Conservation (phyloP, 2,888 invertebrate species). For the Fissipunctia ypsillon region DNA sequence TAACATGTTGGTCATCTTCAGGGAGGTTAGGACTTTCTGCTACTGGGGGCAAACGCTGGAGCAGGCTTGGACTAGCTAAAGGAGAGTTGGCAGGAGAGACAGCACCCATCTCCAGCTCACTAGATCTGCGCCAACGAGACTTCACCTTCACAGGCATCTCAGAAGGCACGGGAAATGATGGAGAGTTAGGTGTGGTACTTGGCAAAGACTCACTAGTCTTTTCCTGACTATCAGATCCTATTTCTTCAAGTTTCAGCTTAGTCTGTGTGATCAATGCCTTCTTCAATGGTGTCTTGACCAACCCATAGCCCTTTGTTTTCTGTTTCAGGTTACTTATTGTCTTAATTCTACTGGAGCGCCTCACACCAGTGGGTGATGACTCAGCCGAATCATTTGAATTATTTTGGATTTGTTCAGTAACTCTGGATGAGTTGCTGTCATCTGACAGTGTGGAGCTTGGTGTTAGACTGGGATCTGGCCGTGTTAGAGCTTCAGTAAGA, state of each 20-base stretch:
- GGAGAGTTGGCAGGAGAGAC: slow-evolving; percentile 85
- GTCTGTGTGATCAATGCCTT: slow-evolving; percentile 88
- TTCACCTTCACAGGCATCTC: slow-evolving; percentile 95
- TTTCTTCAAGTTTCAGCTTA: slow-evolving; percentile 90
- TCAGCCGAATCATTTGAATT: slow-evolving; percentile 87
- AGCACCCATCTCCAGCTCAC: slow-evolving; percentile 93
- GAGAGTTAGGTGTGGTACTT: slow-evolving; percentile 80
- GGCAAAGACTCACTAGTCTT: slow-evolving; percentile 76
- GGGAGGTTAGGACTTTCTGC: slow-evolving; percentile 73
- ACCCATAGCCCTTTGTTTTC: slow-evolving; percentile 92
- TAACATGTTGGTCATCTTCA: slow-evolving; percentile 72
- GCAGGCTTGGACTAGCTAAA: slow-evolving; percentile 82
- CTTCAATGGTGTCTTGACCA: slow-evolving; percentile 90
- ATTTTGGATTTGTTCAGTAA: slow-evolving; percentile 80
- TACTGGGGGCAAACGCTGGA: slow-evolving; percentile 75
- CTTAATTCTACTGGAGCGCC: slow-evolving; percentile 94
- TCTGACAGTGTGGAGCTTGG: slow-evolving; percentile 87
- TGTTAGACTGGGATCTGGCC: slow-evolving; percentile 87
- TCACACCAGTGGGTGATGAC: slow-evolving; percentile 90
- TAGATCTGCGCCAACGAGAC: slow-evolving; percentile 94
- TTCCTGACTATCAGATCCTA: slow-evolving; percentile 90
- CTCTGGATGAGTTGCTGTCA: slow-evolving; percentile 86
- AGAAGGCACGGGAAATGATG: slow-evolving; percentile 86
- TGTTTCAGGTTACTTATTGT: slow-evolving; percentile 93
- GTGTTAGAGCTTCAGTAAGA: slow-evolving; percentile 71